Evolutionary conservation across 2,113 vertebrate genomes (phyloP), one percentile per base, ranked within the genome.

Genomic region (Dicentrarchus labrax): DNA sequence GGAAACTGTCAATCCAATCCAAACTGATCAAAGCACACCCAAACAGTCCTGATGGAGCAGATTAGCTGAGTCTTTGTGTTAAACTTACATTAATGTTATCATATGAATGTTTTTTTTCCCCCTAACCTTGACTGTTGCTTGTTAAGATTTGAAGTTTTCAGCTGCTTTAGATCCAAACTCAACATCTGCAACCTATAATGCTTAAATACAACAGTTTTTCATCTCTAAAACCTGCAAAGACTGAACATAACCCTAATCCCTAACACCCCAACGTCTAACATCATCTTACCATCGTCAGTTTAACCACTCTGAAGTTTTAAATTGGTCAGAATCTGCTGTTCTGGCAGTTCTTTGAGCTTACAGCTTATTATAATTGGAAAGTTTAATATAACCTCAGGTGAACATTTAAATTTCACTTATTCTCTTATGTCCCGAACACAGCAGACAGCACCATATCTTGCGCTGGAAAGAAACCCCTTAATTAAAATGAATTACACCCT

Each of bases 21-120:
- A 45, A 15, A 36, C 7, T 66, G 51, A 85, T 85, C 43, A 66
- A 80, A 76, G 60, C 19, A 53, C 13, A 76, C 21, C 3, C 41
- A 65, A 24, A 59, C 57, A 51, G 39, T 36, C 12, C 57, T 71
- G 60, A 80, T 45, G 9, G 57, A 41, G 5, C 57, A 80, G 57
- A 64, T 61, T 6, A 53, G 22, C 4, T 47, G 21, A 56, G 21
- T 17, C 1, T 5, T 60, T 68, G 19, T 39, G 16, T 21, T 71
- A 7, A 47, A 36, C 5, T 11, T 12, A 13, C n/a, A n/a, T n/a
- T 53, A 53, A 53, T 53, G 50, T 53, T 19, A 24, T 41, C 19
- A 1, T 15, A 12, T n/a, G 9, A 6, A 13, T 41, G 36, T 57
- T 22, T 69, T 7, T 41, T 13, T 2, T 39, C n/a, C n/a, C n/a